Conservation (phyloP, 2,888 invertebrate species). For the Lasius fuliginosus region DNA sequence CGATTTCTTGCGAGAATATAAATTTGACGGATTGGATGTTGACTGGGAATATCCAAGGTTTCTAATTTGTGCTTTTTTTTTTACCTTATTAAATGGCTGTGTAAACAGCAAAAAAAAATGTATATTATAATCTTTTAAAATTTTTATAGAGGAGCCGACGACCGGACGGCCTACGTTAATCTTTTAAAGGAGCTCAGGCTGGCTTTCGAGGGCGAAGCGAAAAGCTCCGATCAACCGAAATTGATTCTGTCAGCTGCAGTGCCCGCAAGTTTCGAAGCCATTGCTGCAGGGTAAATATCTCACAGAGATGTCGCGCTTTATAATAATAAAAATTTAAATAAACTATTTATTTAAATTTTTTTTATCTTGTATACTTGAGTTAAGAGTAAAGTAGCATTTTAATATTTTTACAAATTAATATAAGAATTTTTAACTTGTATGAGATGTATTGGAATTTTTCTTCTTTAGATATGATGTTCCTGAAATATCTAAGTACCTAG, state of each 20-base stretch:
- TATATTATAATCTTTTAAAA: constrained; percentile 59
- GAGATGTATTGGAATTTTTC: not conserved
- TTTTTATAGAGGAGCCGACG: constrained; percentile 92
- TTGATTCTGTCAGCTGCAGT: constrained; percentile 95
- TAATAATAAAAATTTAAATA: not conserved
- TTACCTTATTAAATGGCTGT: not conserved
- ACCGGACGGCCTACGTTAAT: constrained; percentile 94
- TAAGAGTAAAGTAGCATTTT: not conserved
- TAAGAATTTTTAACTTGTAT: not conserved
- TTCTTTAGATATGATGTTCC: constrained; percentile 93
- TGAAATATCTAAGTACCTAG: constrained; percentile 97
- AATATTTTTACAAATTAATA: not conserved
- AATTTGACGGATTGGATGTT: constrained; percentile 97
- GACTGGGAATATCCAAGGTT: constrained; percentile 97
- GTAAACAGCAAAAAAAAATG: not conserved
- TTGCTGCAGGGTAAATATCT: constrained; percentile 91
- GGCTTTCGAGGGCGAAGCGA: constrained; percentile 97
- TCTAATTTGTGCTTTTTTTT: not conserved
- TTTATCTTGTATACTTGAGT: not conserved
- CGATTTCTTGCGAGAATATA: constrained; percentile 95
- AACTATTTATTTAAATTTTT: not conserved
- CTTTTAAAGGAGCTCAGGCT: constrained; percentile 95
- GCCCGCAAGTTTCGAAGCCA: constrained; percentile 97
- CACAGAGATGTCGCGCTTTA: not conserved
- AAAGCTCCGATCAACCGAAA: constrained; percentile 93